Evolutionary conservation across 2,113 vertebrate species (phyloP).

Genomic region (Alectura lathami): DNA sequence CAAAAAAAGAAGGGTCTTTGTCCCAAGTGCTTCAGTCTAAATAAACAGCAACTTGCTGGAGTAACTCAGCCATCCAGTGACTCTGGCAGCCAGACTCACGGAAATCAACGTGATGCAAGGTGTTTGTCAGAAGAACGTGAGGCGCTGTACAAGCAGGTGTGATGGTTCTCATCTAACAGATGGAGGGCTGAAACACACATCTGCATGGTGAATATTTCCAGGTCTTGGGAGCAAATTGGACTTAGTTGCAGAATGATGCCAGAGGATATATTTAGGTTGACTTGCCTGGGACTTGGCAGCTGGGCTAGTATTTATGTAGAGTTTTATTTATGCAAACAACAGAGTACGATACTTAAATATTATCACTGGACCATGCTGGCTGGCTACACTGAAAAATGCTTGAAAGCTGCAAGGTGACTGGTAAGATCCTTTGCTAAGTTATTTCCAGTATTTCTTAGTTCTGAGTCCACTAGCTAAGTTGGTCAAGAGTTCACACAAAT

Average conservation of each 20-base stretch:
- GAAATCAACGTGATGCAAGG: not conserved
- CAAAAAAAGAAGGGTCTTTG: not conserved
- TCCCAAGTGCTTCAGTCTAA: not conserved
- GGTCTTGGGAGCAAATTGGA: not conserved
- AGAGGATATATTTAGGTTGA: not conserved
- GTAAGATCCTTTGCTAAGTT: conserved; percentile 14
- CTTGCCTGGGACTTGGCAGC: not conserved
- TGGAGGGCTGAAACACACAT: not conserved
- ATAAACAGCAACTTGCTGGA: not conserved
- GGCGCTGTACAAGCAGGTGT: not conserved
- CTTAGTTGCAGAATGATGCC: not conserved
- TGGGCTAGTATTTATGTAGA: not conserved
- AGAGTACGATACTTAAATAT: not conserved
- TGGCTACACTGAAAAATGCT: not conserved
- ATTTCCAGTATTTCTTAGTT: not conserved
- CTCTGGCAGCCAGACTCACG: not conserved
- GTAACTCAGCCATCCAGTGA: not conserved
- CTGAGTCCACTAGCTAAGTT: conserved; percentile 35
- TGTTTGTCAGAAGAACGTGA: not conserved
- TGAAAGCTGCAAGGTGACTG: not conserved
- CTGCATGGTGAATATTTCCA: not conserved
- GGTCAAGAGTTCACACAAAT: conserved; percentile 54
- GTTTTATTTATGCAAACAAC: not conserved
- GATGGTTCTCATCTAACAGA: not conserved
- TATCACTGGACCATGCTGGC: not conserved